These are phyloP conservation scores for Eumacrocentrus americanus DNA, from an alignment of 2,888 invertebrate genomes.

Conservation along the genomic window DNA sequence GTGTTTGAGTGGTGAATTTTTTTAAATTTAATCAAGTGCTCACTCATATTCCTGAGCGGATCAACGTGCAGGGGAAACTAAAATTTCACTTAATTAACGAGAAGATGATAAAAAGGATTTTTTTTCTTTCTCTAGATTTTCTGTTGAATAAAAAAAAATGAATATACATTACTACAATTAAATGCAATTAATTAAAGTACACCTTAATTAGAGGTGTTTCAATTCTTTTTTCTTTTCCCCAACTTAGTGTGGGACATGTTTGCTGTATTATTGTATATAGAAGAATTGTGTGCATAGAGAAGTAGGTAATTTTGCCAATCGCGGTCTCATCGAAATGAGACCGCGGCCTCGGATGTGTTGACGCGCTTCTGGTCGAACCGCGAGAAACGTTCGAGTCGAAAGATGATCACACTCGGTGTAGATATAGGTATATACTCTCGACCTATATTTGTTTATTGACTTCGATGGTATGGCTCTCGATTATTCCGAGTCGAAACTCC, in stretches of 20 bases:
- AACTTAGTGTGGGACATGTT: no score
- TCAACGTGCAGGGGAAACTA: background rate
- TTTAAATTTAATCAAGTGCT: conserved; percentile 21
- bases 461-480: background rate
- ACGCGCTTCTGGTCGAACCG: background rate
- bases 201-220: background rate
- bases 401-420: background rate
- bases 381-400: background rate
- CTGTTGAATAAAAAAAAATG: background rate
- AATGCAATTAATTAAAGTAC: no score
- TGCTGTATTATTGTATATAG: background rate
- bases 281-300: background rate
- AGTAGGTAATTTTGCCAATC: conserved; percentile 9
- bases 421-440: background rate
- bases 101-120: background rate
- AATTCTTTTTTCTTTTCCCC: no score
- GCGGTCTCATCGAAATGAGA: background rate
- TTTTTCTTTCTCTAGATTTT: no score
- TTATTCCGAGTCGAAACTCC: conserved; percentile 2
- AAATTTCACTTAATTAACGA: conserved; percentile 19
- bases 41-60: background rate
- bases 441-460: conserved; percentile 7
- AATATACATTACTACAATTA: no score
- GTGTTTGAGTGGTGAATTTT: conserved; percentile 13
- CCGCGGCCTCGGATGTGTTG: background rate